phyloP scores from a whole-genome alignment of 2,797 vertebrate genomes.

The Ptychadena robeensis region DNA sequence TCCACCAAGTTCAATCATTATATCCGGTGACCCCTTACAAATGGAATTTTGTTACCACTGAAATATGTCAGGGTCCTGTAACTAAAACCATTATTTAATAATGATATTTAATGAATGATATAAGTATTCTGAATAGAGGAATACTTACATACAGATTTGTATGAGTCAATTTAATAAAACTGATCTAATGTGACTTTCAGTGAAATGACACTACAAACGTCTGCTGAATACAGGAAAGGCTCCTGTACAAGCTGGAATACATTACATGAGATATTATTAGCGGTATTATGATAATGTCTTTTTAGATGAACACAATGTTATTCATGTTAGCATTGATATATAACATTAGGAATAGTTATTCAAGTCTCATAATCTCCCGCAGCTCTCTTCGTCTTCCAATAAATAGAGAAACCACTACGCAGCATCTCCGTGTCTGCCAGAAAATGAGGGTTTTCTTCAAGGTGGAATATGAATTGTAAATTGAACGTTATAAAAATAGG shows the following conservation, averaged over 20 bases:
- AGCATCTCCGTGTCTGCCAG: neutral
- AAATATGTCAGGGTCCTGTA: too few relatives aligned
- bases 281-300: neutral
- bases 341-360: neutral
- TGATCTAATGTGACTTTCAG: neutral
- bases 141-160: neutral
- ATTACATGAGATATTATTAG: neutral
- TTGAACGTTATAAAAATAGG: conserved; percentile 15
- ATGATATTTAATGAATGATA: too few relatives aligned
- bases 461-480: conserved; percentile 33
- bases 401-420: neutral
- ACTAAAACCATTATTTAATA: too few relatives aligned
- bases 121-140: too few relatives aligned
- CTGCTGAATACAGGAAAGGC: too few relatives aligned
- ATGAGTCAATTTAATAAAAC: neutral
- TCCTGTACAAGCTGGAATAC: neutral
- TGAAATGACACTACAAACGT: neutral
- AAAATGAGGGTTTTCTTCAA: conserved; percentile 20
- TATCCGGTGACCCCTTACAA: too few relatives aligned
- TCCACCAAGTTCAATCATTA: too few relatives aligned
- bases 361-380: neutral
- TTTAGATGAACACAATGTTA: neutral
- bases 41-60: too few relatives aligned
- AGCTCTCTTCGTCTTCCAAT: neutral
- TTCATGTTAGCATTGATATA: neutral